A percentile compares a stretch with the other conserved stretches of the same genome.
Evolutionary conservation across 2,888 invertebrate genomes (phyloP).

Genomic region (Marasmarcha lunaedactyla): DNA sequence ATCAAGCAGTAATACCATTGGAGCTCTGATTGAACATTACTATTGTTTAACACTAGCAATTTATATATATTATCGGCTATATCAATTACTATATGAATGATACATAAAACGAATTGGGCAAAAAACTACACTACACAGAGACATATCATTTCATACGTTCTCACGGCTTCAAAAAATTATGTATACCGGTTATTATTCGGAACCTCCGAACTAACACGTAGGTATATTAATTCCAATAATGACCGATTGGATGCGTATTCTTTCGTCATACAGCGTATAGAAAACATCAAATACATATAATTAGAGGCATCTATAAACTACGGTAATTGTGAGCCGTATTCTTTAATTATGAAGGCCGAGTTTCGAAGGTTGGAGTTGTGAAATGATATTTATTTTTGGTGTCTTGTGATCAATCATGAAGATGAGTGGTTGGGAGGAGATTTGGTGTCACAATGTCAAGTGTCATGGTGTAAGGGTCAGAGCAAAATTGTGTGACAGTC

Average conservation of each 20-base stretch:
- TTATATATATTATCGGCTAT: slow-evolving; percentile 20
- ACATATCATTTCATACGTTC: slow-evolving; percentile 54
- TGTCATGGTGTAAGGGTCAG: slow-evolving; percentile 14
- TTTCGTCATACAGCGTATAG: slow-evolving; percentile 65
- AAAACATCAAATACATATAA: slow-evolving; percentile 67
- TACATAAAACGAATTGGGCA: slow-evolving; percentile 25
- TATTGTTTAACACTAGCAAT: background rate
- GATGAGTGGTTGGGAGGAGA: background rate
- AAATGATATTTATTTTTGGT: slow-evolving; percentile 28
- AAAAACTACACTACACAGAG: slow-evolving; percentile 29
- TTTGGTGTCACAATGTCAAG: slow-evolving; percentile 13
- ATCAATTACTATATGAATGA: slow-evolving; percentile 40
- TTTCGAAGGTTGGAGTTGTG: slow-evolving; percentile 42
- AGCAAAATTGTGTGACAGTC: background rate
- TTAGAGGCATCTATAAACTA: slow-evolving; percentile 65
- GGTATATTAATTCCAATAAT: slow-evolving; percentile 68
- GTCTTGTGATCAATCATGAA: slow-evolving; percentile 19
- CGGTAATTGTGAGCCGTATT: slow-evolving; percentile 58
- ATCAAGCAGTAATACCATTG: slow-evolving; percentile 6
- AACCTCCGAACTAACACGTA: slow-evolving; percentile 66
- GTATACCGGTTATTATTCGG: slow-evolving; percentile 48
- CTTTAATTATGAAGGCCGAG: slow-evolving; percentile 61
- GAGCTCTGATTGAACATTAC: background rate
- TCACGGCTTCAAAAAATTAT: slow-evolving; percentile 58
- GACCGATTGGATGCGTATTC: slow-evolving; percentile 52